Conservation (phyloP, 2,888 invertebrate genomes). For the Meta bourneti region DNA sequence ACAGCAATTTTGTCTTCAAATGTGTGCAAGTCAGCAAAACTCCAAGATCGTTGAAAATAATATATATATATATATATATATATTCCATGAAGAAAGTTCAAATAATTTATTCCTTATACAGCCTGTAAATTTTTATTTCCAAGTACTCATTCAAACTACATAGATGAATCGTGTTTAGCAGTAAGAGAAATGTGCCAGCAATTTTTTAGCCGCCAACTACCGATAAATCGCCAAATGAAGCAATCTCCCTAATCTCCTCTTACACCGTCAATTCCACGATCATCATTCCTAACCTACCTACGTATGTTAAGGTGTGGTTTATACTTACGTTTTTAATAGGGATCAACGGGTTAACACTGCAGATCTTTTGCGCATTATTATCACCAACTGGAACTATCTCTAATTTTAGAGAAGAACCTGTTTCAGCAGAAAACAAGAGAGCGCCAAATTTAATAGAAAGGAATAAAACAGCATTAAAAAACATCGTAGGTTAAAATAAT, state of each 20-base stretch:
- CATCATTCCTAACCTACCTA: constrained; percentile 45
- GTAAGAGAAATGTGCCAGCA: too few species aligned
- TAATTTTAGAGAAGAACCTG: constrained; percentile 52
- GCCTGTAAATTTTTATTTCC: too few species aligned
- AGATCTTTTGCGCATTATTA: constrained; percentile 61
- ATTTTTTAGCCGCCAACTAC: not conserved
- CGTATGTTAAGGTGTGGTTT: constrained; percentile 65
- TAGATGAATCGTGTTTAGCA: too few species aligned
- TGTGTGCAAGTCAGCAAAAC: too few species aligned
- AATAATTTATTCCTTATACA: too few species aligned
- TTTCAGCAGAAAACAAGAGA: constrained; percentile 49
- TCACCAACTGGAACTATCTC: constrained; percentile 59
- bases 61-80: too few species aligned
- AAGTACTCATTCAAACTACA: too few species aligned
- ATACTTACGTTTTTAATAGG: constrained; percentile 70
- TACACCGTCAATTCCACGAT: constrained; percentile 2
- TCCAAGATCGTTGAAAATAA: too few species aligned
- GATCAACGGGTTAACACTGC: constrained; percentile 72
- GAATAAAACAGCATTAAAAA: constrained; percentile 34
- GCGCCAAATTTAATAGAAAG: constrained; percentile 72
- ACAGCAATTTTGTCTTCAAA: too few species aligned
- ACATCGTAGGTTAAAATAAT: constrained; percentile 44
- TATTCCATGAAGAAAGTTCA: too few species aligned
- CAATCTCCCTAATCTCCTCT: not conserved
- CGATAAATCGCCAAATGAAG: constrained; percentile 15